Percentiles rank a stretch among this genome's conserved stretches.
phyloP scores from a whole-genome alignment of 1,140 invertebrate genomes.

The Conopomorpha cramerella region DNA sequence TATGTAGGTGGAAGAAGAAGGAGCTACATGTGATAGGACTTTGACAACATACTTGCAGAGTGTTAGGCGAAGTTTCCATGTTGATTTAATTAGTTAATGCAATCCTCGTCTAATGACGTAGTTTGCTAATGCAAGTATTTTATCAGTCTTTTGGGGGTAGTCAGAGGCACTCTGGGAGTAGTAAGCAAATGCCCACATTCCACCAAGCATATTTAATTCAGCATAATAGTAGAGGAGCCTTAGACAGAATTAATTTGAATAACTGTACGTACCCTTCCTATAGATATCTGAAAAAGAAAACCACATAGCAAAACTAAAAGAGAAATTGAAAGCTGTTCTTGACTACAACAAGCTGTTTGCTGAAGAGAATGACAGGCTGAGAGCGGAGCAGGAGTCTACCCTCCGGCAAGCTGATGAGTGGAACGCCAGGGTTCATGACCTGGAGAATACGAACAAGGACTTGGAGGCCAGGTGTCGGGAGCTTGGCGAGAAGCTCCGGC shows the following conservation, averaged over 20 bases:
- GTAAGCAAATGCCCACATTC: no score
- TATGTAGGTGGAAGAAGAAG: no score
- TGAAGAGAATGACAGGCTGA: conserved; percentile 37
- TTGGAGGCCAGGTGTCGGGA: conserved; percentile 33
- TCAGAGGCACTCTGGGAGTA: no score
- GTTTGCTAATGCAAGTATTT: no score
- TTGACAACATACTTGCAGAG: no score
- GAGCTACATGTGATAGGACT: no score
- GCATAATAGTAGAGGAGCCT: no score
- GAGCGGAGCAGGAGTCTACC: conserved; percentile 27
- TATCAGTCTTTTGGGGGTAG: no score
- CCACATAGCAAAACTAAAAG: conserved; percentile 35
- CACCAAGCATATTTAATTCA: no score
- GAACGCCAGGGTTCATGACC: conserved; percentile 28
- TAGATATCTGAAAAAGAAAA: conserved; percentile 40
- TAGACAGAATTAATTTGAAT: conserved; percentile 4
- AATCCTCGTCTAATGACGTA: no score
- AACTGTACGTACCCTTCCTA: conserved; percentile 6
- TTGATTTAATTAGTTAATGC: no score
- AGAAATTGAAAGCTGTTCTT: conserved; percentile 35
- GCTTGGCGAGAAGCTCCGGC: conserved; percentile 40
- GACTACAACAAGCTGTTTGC: conserved; percentile 44
- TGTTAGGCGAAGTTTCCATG: no score
- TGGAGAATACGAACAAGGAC: conserved; percentile 24
- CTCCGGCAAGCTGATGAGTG: conserved; percentile 37